A percentile compares a stretch with the other conserved stretches of the same genome.
Conservation (phyloP, 2,113 vertebrate genomes). For the Amphilophus citrinellus region DNA sequence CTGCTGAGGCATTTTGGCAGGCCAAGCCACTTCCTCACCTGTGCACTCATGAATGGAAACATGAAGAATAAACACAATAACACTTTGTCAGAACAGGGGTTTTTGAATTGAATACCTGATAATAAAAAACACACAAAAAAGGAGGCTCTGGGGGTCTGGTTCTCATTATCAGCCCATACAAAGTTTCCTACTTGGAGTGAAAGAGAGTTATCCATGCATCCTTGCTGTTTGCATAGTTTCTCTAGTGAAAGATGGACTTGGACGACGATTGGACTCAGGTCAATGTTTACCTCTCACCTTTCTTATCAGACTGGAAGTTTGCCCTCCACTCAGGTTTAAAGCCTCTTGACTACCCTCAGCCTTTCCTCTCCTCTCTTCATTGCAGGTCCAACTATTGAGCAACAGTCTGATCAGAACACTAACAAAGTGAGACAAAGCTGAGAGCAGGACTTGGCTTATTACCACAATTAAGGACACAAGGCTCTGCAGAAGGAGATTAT, state of each 20-base stretch:
- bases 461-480: background rate
- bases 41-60: background rate
- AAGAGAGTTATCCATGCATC: constrained; percentile 70
- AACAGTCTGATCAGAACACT: constrained; percentile 12
- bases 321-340: constrained; percentile 54
- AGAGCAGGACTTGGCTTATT: background rate
- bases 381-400: constrained; percentile 38
- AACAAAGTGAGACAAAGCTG: constrained; percentile 18
- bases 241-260: constrained; percentile 71
- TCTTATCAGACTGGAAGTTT: constrained; percentile 71
- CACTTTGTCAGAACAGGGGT: background rate
- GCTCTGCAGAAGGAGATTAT: background rate
- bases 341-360: constrained; percentile 30
- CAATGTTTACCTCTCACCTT: constrained; percentile 78
- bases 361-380: constrained; percentile 13
- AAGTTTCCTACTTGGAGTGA: constrained; percentile 49
- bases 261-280: constrained; percentile 67
- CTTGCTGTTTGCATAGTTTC: constrained; percentile 68
- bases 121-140: background rate
- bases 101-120: background rate
- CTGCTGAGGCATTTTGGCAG: background rate
- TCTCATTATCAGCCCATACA: constrained; percentile 53
- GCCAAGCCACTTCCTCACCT: background rate
- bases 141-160: background rate
- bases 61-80: background rate